A percentile compares a stretch with the other conserved stretches of the same genome.
Conservation (phyloP, 2,797 vertebrate species). For the Hozukius guyotensis region DNA sequence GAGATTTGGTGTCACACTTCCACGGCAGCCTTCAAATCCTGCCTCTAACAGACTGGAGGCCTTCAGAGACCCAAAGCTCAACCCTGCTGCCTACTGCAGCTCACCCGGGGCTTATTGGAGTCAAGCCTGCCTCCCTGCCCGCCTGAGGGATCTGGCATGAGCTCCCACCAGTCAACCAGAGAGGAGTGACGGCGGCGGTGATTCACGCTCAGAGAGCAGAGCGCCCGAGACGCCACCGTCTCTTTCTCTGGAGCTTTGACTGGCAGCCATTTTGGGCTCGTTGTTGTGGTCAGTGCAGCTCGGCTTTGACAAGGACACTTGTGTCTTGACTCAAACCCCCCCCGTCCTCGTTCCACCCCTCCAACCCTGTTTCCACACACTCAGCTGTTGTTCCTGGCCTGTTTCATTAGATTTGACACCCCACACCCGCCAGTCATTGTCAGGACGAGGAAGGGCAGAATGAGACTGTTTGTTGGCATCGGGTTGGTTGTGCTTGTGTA, state of each 20-base stretch:
- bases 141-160: conserved; percentile 23
- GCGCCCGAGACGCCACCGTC: not conserved
- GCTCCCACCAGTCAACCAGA: conserved; percentile 20
- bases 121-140: not conserved
- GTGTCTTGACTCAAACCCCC: conserved; percentile 50
- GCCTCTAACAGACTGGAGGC: conserved; percentile 19
- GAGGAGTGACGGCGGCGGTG: not conserved
- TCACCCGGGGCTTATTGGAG: conserved; percentile 2
- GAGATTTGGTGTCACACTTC: conserved; percentile 40
- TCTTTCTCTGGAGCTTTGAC: conserved; percentile 22
- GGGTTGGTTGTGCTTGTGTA: conserved; percentile 34
- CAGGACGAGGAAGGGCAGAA: conserved; percentile 63
- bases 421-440: conserved; percentile 69
- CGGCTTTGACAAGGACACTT: conserved; percentile 66
- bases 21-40: conserved; percentile 29
- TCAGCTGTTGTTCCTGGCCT: conserved; percentile 68
- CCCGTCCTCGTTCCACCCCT: not conserved
- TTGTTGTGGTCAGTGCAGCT: conserved; percentile 16
- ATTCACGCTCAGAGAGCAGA: conserved; percentile 10
- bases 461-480: conserved; percentile 53
- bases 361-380: conserved; percentile 44
- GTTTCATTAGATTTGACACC: conserved; percentile 72
- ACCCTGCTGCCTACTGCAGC: not conserved
- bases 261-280: conserved; percentile 49
- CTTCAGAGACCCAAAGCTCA: conserved; percentile 8